Evolutionary conservation across 2,113 vertebrate species (phyloP).

Genomic region (Ibidorhyncha struthersii): DNA sequence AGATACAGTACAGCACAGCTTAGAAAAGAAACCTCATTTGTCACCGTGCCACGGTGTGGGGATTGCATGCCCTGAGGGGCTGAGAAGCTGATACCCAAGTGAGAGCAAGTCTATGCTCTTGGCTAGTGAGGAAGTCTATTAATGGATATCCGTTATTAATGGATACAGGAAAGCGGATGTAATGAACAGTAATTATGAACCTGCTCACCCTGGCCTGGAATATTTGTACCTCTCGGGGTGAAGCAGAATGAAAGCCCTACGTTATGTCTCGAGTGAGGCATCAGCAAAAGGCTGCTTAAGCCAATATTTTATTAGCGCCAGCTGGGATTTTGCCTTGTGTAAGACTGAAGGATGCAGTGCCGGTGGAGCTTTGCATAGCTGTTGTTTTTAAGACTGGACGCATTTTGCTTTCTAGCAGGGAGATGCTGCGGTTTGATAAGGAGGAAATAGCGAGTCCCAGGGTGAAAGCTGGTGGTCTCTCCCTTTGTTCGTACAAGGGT

Average conservation of each 20-base stretch:
- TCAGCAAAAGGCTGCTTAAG: not conserved
- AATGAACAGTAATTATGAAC: not conserved
- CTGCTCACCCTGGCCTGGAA: not conserved
- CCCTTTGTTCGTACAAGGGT: not conserved
- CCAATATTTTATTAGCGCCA: not conserved
- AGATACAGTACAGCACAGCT: not conserved
- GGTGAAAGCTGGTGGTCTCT: not conserved
- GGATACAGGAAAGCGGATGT: not conserved
- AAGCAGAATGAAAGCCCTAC: not conserved
- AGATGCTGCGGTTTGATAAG: not conserved
- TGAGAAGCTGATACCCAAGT: not conserved
- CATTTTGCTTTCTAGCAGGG: not conserved
- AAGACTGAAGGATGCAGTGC: not conserved
- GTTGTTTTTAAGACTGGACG: not conserved
- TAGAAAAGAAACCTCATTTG: not conserved
- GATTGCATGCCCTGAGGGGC: not conserved
- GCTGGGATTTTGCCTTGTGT: not conserved
- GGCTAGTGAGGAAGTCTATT: not conserved
- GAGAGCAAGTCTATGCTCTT: not conserved
- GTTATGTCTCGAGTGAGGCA: not conserved
- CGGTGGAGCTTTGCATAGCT: not conserved
- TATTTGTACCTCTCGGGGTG: not conserved
- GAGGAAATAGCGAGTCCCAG: not conserved
- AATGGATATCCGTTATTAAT: not conserved
- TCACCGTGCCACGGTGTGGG: accelerated